Evolutionary conservation across 2,797 vertebrate genomes (phyloP), one percentile per base, ranked within the genome.

Genomic region (Channa striata): DNA sequence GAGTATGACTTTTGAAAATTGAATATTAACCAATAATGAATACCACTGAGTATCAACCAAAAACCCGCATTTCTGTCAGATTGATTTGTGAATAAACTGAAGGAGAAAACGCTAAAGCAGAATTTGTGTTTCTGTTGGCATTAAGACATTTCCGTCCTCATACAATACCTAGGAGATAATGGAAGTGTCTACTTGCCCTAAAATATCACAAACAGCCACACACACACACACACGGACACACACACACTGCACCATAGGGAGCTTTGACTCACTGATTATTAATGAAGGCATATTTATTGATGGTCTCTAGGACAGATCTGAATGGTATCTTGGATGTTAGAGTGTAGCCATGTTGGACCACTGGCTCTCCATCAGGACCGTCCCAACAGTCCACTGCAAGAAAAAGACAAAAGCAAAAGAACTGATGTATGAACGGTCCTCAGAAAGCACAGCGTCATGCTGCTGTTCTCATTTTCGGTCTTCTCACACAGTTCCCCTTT

Each of bases 311-410:
- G 33, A 99, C 97, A 11, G 97, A 96, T 77, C 95, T 94, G 93
- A 99, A 99, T 7, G 95, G 93, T 78, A 99, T 98, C 91, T 99
- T 99, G 50, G 98, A 99, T 44, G 98, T 99, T 40, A 99, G 94
- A 1, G 98, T 99, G 69, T 99, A 99, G 49, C 98, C 98, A 0
- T 99, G 98, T 81, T 99, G 97, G 14, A 99, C 98, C 44, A 99
- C 95, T 0, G 98, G 98, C 64, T 99, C 98, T 74, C 97, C 97
- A 0, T 99, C 98, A 0, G 96, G 95, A 49, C 98, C 98, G 17
- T 99, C 98, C 98, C 98, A 99, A 67, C 98, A 99, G 89, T 99
- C 98, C 89, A 99, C 98, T 99, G 81, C 30, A 36, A 60, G 83
- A 75, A 87, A 21, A 84, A 36, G 58, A 43, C n/a, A 23, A 56